These are phyloP conservation scores for Ochotona princeps DNA, from an alignment of 2,113 vertebrate genomes.

Conservation along the genomic window DNA sequence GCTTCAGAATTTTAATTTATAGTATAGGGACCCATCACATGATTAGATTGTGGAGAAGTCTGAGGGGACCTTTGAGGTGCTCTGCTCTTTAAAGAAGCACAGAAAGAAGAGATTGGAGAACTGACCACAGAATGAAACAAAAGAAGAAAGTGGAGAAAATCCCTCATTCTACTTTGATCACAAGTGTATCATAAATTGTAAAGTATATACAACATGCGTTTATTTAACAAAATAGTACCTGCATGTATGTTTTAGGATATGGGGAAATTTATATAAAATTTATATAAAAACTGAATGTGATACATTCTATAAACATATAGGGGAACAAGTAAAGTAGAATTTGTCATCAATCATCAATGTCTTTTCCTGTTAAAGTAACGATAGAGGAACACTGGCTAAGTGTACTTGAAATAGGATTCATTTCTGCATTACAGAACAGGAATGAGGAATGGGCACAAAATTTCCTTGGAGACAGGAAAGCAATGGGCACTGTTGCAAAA, in stretches of 20 bases:
- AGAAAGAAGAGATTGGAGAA: background rate
- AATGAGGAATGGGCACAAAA: background rate
- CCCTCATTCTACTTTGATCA: background rate
- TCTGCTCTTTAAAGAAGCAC: no score
- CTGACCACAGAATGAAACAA: background rate
- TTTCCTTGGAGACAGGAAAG: background rate
- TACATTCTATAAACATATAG: background rate
- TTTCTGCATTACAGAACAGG: background rate
- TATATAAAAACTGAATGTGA: background rate
- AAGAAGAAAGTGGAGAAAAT: background rate
- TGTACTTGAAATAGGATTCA: background rate
- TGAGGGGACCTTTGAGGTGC: no score
- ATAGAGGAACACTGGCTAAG: background rate
- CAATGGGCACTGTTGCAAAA: conserved; percentile 17
- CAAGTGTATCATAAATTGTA: background rate
- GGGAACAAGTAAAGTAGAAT: background rate
- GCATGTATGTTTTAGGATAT: background rate
- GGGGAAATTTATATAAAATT: background rate
- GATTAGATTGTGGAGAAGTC: no score
- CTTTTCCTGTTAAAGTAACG: background rate
- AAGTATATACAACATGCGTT: background rate
- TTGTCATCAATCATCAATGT: background rate
- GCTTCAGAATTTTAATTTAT: no score
- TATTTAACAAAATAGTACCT: background rate
- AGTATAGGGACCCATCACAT: no score